phyloP scores from a whole-genome alignment of 2,113 vertebrate genomes.

The Camelus dromedarius region DNA sequence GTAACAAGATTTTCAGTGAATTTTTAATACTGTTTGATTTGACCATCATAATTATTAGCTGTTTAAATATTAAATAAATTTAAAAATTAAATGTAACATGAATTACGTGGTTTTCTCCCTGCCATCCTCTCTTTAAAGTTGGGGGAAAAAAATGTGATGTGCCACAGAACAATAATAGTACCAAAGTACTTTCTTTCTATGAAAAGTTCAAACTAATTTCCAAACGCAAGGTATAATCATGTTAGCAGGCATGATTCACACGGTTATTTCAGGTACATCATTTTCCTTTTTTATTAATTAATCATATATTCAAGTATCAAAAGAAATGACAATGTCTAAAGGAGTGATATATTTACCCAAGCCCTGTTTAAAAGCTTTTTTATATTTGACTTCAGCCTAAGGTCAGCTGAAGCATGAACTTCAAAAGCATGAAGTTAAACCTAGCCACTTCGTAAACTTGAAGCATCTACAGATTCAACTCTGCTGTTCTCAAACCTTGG shows the following conservation, averaged over 20 bases:
- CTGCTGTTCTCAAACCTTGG: background rate
- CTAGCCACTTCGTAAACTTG: background rate
- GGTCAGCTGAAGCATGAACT: background rate
- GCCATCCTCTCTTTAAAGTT: background rate
- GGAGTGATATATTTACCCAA: background rate
- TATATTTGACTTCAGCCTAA: background rate
- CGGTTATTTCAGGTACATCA: background rate
- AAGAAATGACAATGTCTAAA: constrained; percentile 42
- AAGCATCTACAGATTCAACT: background rate
- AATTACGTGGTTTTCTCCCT: constrained; percentile 31
- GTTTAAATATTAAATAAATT: constrained; percentile 25
- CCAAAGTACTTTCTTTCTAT: background rate
- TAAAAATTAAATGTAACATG: constrained; percentile 4
- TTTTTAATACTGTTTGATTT: background rate
- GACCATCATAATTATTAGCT: background rate
- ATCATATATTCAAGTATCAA: constrained; percentile 40
- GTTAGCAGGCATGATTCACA: constrained; percentile 60
- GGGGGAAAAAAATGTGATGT: background rate
- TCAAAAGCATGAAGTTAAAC: background rate
- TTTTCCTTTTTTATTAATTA: constrained; percentile 66
- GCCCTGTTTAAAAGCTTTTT: constrained; percentile 14
- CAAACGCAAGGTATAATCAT: constrained; percentile 40
- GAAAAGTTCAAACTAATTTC: constrained; percentile 78
- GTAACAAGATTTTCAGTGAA: background rate
- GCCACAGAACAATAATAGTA: background rate